Evolutionary conservation across 2,888 invertebrate genomes (phyloP).

Genomic region (Busseola fusca): DNA sequence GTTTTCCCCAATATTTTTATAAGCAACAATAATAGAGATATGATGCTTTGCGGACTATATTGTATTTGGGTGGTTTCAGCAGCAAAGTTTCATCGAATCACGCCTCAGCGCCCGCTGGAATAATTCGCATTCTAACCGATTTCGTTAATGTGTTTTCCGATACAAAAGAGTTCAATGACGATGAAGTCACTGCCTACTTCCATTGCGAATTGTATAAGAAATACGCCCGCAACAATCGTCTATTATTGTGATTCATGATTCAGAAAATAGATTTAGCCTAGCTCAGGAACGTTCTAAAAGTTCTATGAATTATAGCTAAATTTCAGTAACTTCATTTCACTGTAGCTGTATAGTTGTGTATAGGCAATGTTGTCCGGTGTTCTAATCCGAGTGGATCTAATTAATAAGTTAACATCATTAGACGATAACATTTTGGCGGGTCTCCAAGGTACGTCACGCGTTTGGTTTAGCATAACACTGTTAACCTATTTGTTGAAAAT

Average conservation of each 20-base stretch:
- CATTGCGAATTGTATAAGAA: slow-evolving; percentile 57
- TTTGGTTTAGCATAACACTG: slow-evolving; percentile 73
- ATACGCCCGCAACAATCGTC: slow-evolving; percentile 61
- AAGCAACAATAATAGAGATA: slow-evolving; percentile 40
- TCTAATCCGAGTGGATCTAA: slow-evolving; percentile 65
- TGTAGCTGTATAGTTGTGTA: slow-evolving; percentile 54
- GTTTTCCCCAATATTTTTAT: slow-evolving; percentile 53
- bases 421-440: slow-evolving; percentile 73
- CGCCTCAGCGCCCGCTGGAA: not conserved
- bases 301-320: slow-evolving; percentile 65
- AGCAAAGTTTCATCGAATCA: not conserved
- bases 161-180: slow-evolving; percentile 29
- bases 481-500: slow-evolving; percentile 80
- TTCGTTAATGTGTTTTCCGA: slow-evolving; percentile 19
- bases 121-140: slow-evolving; percentile 8
- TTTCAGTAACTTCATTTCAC: slow-evolving; percentile 58
- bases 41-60: not conserved
- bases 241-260: slow-evolving; percentile 77
- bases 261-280: slow-evolving; percentile 74
- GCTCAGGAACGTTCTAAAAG: slow-evolving; percentile 72
- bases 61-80: slow-evolving; percentile 3
- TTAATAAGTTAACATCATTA: slow-evolving; percentile 80
- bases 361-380: slow-evolving; percentile 59
- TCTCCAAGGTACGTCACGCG: slow-evolving; percentile 74
- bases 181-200: slow-evolving; percentile 45